phyloP scores from a whole-genome alignment of 2,888 invertebrate genomes.

The Bellardia bayeri region DNA sequence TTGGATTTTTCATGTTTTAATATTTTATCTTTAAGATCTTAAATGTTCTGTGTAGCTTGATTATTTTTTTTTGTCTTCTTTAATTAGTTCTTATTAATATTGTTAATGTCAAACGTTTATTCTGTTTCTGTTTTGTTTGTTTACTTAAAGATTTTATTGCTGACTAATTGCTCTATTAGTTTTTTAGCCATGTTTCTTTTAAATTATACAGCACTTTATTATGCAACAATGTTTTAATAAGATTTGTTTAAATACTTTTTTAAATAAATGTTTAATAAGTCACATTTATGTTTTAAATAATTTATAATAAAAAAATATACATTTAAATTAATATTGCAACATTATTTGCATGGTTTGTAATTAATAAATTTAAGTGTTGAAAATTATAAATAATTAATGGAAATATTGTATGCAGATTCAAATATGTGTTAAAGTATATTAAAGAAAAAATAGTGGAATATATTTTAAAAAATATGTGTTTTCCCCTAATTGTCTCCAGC shows the following conservation, averaged over 20 bases:
- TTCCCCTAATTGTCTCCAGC: too few relatives aligned
- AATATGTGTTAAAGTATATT: too few relatives aligned
- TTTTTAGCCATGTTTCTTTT: not conserved
- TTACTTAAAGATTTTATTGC: not conserved
- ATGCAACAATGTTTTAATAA: slow-evolving; percentile 9
- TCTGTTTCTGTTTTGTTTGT: not conserved
- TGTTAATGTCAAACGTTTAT: slow-evolving; percentile 32
- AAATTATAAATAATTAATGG: too few relatives aligned
- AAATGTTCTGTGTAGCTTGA: not conserved
- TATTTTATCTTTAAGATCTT: slow-evolving; percentile 26
- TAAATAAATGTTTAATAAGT: not conserved
- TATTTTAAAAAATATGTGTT: too few relatives aligned
- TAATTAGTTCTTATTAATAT: slow-evolving; percentile 39
- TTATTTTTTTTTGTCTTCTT: not conserved
- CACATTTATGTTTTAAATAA: not conserved
- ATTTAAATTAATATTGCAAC: not conserved
- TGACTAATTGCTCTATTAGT: slow-evolving; percentile 31
- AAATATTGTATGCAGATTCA: not conserved
- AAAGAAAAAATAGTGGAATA: too few relatives aligned
- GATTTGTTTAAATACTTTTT: not conserved
- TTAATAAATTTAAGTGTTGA: not conserved
- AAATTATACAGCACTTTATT: not conserved
- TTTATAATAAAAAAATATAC: not conserved
- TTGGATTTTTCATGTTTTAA: not conserved
- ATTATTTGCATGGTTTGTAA: not conserved